Percentiles rank a stretch among this genome's conserved stretches.
These are phyloP conservation scores for Acanthis flammea DNA, from an alignment of 2,797 vertebrate species.

Conservation along the genomic window DNA sequence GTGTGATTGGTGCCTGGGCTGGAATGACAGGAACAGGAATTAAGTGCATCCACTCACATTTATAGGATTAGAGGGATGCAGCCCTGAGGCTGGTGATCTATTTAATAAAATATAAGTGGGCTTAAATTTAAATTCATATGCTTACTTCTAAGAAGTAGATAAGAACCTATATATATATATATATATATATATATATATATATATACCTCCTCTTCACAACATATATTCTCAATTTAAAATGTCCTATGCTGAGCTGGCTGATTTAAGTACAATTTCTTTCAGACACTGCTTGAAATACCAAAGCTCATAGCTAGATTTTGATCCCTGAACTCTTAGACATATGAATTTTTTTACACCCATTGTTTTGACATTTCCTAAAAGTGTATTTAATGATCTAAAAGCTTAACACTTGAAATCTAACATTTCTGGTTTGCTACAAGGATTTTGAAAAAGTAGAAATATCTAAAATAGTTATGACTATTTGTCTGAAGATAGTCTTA, in stretches of 20 bases:
- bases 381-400: not conserved
- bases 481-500: not conserved
- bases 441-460: not conserved
- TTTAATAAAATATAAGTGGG: not conserved
- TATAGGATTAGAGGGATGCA: not conserved
- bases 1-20: not conserved
- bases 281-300: not conserved
- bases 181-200: too few relatives aligned
- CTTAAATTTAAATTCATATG: not conserved
- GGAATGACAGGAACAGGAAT: not conserved
- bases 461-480: not conserved
- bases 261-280: not conserved
- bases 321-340: not conserved
- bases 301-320: not conserved
- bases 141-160: not conserved
- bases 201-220: not conserved
- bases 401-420: not conserved
- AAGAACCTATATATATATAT: not conserved
- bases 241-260: not conserved
- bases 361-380: not conserved
- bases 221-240: not conserved
- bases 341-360: not conserved
- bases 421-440: not conserved
- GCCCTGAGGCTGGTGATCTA: not conserved
- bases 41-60: not conserved